Base-by-base conservation (phyloP, 2,113 vertebrate species). In the Pterocles gutturalis region DNA sequence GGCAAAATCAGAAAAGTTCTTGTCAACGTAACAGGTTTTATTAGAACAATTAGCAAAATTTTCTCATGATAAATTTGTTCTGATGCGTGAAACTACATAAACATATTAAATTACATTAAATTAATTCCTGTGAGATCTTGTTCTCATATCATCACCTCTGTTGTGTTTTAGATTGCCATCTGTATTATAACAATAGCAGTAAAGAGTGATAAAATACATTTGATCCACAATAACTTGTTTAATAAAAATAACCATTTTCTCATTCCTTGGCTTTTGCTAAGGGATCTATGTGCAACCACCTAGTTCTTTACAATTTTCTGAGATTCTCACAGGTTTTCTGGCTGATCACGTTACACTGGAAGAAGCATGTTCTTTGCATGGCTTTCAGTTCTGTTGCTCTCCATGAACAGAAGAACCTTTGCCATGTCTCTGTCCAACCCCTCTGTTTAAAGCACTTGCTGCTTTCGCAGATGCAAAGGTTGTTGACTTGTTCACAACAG, bases 341-440 rank as follows among this genome's bases (percentile, higher is more conserved):
- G 15, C 12, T 61, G 17, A 51, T 28, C 20, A 29, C 7, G 19
- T 41, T 70, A 33, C 18, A 7, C 5, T 29, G 16, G 28, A 54
- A 49, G 28, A 70, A 43, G 11, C 19, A 21, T 54, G 19, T 1
- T 51, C 10, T 61, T 76, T 45, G 7, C 0, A 0, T 41, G 13
- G 2, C 76, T 85, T 81, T 61, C 20, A 67, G 28, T 61, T 49
- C 21, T 43, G 22, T 66, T 72, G 31, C 17, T 66, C 28, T 76
- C 31, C 15, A 43, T 13, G 41, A 77, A 38, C 22, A 77, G 20
- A 77, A 38, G 13, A 70, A 55, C 28, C 9, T 38, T 82, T 66
- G 20, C 26, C 5, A 19, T 45, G 7, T 49, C 8, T 49, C 20
- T 69, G 38, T 33, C 54, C 43, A 46, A 8, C 11, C 14, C 5